Conservation (phyloP, 2,888 invertebrate species). For the Rhogogaster chlorosoma region DNA sequence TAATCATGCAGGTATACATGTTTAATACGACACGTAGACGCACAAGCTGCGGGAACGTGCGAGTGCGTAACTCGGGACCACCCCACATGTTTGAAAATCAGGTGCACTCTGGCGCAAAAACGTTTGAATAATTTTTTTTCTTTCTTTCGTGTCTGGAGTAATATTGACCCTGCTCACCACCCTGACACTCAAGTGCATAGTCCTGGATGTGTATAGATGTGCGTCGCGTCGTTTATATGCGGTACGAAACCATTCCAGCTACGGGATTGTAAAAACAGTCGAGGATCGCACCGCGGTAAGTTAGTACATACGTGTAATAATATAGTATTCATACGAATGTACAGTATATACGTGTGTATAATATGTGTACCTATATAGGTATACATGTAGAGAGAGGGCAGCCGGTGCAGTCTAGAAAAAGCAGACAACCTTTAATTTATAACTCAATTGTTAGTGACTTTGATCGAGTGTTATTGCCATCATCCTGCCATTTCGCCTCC, state of each 20-base stretch:
- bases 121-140: neutral
- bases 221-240: constrained; percentile 13
- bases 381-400: neutral
- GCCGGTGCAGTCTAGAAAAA: constrained; percentile 40
- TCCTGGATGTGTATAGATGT: neutral
- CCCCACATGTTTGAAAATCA: neutral
- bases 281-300: constrained; percentile 41
- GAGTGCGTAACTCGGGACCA: neutral
- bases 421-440: constrained; percentile 50
- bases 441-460: constrained; percentile 50
- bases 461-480: constrained; percentile 51
- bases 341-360: neutral
- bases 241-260: constrained; percentile 12
- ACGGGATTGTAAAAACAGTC: constrained; percentile 31
- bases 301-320: neutral
- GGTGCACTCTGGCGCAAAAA: neutral
- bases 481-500: constrained; percentile 45
- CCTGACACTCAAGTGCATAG: neutral
- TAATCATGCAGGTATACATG: neutral
- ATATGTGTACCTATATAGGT: neutral
- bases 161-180: constrained; percentile 24
- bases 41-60: neutral
- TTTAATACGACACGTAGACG: neutral
- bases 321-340: neutral
- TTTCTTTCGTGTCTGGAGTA: neutral